phyloP scores from a whole-genome alignment of 2,888 invertebrate species.

The Pseudolycoriella hygida region DNA sequence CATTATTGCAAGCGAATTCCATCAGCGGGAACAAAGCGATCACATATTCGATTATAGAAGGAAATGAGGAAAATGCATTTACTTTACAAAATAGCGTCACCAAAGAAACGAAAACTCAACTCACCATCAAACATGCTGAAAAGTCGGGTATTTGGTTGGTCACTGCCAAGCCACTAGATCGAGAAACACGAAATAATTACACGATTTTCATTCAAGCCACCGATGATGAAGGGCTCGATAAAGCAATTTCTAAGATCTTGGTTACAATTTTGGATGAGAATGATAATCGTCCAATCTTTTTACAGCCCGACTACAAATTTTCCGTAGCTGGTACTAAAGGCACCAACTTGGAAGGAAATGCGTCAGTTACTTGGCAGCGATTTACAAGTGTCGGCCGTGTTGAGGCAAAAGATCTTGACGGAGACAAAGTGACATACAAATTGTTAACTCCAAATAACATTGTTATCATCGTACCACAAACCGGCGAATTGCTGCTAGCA shows the following conservation, averaged over 20 bases:
- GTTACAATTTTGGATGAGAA: slow-evolving; percentile 73
- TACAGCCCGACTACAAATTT: slow-evolving; percentile 60
- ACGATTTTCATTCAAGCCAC: slow-evolving; percentile 62
- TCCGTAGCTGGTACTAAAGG: slow-evolving; percentile 44
- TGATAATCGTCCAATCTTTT: slow-evolving; percentile 79
- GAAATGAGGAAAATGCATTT: slow-evolving; percentile 57
- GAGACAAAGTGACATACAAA: slow-evolving; percentile 80
- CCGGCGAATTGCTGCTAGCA: slow-evolving; percentile 72
- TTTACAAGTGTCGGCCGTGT: slow-evolving; percentile 74
- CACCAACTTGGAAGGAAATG: slow-evolving; percentile 36
- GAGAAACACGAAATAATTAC: slow-evolving; percentile 55
- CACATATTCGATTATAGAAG: slow-evolving; percentile 62
- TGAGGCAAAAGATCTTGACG: slow-evolving; percentile 74
- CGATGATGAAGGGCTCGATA: slow-evolving; percentile 62
- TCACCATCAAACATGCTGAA: slow-evolving; percentile 27
- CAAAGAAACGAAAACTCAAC: slow-evolving; percentile 12
- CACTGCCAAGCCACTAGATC: slow-evolving; percentile 58
- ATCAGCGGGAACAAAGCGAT: slow-evolving; percentile 43
- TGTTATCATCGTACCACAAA: slow-evolving; percentile 81
- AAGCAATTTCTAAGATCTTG: slow-evolving; percentile 58
- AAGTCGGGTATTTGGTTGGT: slow-evolving; percentile 54
- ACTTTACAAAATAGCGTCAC: slow-evolving; percentile 44
- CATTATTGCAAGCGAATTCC: slow-evolving; percentile 51
- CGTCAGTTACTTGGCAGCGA: slow-evolving; percentile 48
- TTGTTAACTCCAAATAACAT: slow-evolving; percentile 62